Evolutionary conservation across 2,113 vertebrate species (phyloP).

Genomic region (Neomonachus schauinslandi): DNA sequence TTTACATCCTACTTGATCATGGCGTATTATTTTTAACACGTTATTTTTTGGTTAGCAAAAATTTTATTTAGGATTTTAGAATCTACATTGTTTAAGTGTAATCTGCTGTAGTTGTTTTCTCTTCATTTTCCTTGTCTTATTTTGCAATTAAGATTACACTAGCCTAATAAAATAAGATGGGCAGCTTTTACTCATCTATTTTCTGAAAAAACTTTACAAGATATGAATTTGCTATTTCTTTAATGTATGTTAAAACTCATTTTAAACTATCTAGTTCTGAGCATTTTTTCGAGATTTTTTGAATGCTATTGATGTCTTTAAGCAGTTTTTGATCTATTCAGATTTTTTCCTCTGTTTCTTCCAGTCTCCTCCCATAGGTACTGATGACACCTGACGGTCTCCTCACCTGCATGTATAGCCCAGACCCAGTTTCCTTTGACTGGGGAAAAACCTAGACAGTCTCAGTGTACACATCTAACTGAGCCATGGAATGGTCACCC

Average conservation of each 20-base stretch:
- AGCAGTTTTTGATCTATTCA: background rate
- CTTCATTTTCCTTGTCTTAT: background rate
- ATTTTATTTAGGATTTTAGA: constrained; percentile 28
- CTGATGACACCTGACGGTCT: background rate
- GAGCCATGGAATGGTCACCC: background rate
- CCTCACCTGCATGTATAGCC: background rate
- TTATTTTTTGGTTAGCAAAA: background rate
- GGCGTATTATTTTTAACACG: background rate
- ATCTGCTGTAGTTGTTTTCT: background rate
- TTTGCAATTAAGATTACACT: background rate
- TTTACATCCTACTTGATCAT: background rate
- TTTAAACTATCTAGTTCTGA: background rate
- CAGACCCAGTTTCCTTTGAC: background rate
- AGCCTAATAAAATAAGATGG: background rate
- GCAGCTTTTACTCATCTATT: background rate
- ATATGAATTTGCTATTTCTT: constrained; percentile 35
- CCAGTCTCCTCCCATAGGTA: background rate
- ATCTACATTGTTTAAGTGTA: background rate
- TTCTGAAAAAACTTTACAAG: background rate
- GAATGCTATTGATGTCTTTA: background rate
- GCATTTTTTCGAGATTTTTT: background rate
- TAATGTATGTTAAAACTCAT: background rate
- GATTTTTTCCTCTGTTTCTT: background rate
- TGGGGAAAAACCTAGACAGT: background rate
- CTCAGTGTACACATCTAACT: background rate